These are phyloP conservation scores for Yponomeuta sedellus DNA, from an alignment of 2,888 invertebrate genomes.

Conservation along the genomic window DNA sequence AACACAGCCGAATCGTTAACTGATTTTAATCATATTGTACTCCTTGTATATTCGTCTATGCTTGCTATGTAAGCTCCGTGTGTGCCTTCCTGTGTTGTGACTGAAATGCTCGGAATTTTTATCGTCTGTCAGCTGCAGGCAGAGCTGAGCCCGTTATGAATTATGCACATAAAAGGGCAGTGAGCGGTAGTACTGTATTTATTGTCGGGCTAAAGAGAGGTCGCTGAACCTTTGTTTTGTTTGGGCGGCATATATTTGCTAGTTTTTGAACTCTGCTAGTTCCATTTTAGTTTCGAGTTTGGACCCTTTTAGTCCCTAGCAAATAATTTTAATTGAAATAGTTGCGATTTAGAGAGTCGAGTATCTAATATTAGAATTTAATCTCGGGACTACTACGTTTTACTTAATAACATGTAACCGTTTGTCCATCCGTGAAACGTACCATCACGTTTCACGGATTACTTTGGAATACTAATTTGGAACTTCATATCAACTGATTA, in stretches of 20 bases:
- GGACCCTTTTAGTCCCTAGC: no score
- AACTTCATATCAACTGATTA: neutral
- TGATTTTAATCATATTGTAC: no score
- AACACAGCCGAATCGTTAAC: no score
- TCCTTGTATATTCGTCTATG: neutral
- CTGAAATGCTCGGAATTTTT: slow-evolving; percentile 55
- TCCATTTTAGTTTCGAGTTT: no score
- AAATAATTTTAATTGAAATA: no score
- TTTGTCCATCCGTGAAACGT: neutral
- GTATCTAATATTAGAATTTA: no score
- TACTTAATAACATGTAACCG: no score
- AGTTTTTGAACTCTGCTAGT: neutral
- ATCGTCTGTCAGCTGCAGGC: slow-evolving; percentile 36
- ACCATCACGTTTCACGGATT: neutral
- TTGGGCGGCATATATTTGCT: neutral
- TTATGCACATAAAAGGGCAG: slow-evolving; percentile 42
- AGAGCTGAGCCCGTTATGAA: slow-evolving; percentile 46
- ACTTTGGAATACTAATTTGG: neutral
- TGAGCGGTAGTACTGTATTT: slow-evolving; percentile 22
- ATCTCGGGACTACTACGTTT: no score
- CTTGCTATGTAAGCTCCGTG: neutral
- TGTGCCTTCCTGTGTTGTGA: neutral
- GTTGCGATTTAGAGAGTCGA: no score
- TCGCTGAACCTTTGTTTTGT: slow-evolving; percentile 23
- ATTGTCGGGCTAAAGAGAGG: slow-evolving; percentile 32